Evolutionary conservation across 2,113 vertebrate genomes (phyloP), one percentile per base, ranked within the genome.

Genomic region (Misgurnus anguillicaudatus): DNA sequence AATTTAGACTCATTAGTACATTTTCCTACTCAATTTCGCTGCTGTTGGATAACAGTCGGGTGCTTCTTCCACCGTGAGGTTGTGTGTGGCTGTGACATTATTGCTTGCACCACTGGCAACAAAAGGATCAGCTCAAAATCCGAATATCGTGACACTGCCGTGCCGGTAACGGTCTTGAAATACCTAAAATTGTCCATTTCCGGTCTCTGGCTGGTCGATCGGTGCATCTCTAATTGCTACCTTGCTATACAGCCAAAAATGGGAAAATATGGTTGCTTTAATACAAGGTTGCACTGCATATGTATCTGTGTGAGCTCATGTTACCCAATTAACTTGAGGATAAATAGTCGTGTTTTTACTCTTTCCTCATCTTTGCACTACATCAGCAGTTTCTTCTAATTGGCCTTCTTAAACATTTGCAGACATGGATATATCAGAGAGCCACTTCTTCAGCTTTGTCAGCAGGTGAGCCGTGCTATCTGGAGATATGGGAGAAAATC

Each of bases 381-480:
- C 21, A 21, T 58, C 65, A 81, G 62, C 38, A 51, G 38, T 80
- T 69, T 47, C 55, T 51, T 36, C 74, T 85, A 85, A 85, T 82
- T 85, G 63, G 63, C 74, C 39, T 68, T 70, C 53, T 79, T 71
- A 81, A 78, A 81, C 39, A 83, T 31, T 42, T 79, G 68, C 64
- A 83, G 45, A 31, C 77, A 65, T 57, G 72, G 39, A 24, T 82
- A 77, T 78, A 72, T 82, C 48, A 69, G 72, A 21, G 64, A 60
- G 79, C 82, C 78, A 82, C 86, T 85, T 80, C 78, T 82, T 82
- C 74, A 84, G 89, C 89, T 83, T 79, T 91, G 89, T 91, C 92
- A 92, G 91, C 90, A 91, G 90, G 92, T 89, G 90, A 90, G 85
- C 84, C 78, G 83, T 48, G 71, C 88, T 89, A 80, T 88, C 88